phyloP scores from a whole-genome alignment of 2,888 invertebrate species.

The Terebella lapidaria region DNA sequence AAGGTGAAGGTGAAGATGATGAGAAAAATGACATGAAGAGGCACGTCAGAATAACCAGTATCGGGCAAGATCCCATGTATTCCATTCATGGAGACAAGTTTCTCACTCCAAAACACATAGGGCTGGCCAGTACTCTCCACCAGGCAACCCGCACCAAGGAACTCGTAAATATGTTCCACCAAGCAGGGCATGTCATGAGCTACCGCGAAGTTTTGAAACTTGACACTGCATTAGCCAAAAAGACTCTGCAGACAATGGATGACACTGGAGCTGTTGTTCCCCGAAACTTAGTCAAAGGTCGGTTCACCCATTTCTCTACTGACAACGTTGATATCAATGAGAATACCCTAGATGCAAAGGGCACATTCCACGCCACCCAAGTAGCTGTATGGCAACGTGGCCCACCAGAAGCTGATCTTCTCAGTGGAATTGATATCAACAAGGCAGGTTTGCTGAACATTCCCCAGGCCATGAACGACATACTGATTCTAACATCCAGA shows the following conservation, averaged over 20 bases:
- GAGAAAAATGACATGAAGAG: neutral
- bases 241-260: conserved; percentile 3
- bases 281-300: neutral
- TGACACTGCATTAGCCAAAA: conserved; percentile 10
- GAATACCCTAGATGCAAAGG: neutral
- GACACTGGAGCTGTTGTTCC: neutral
- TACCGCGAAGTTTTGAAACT: conserved; percentile 6
- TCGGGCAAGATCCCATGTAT: neutral
- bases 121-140: conserved; percentile 9
- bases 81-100: neutral
- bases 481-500: neutral
- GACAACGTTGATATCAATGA: conserved; percentile 8
- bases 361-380: conserved; percentile 6
- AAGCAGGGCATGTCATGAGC: conserved; percentile 10
- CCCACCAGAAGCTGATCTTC: neutral
- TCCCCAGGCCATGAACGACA: conserved; percentile 1
- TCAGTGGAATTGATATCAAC: neutral
- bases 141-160: conserved; percentile 8
- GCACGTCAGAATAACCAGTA: neutral
- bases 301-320: conserved; percentile 4
- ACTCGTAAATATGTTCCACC: conserved; percentile 9
- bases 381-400: conserved; percentile 8
- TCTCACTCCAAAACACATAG: conserved; percentile 10
- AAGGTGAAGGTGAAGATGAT: neutral
- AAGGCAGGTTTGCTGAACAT: neutral